phyloP scores from a whole-genome alignment of 2,113 vertebrate genomes.

The Mugil cephalus region DNA sequence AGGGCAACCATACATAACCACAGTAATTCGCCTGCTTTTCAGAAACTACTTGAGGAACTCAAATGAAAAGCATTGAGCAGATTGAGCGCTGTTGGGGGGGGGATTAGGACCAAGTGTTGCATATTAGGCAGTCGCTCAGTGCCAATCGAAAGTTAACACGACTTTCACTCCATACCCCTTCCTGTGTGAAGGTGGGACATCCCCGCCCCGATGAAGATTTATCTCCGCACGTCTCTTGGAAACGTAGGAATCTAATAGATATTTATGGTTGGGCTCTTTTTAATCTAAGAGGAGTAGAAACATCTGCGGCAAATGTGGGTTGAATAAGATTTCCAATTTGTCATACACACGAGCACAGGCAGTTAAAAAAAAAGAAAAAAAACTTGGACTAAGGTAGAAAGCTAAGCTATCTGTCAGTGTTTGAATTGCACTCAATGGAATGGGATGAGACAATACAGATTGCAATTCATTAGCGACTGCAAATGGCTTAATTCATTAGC shows the following conservation, averaged over 20 bases:
- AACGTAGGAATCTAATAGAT: conserved; percentile 79
- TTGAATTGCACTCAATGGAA: neutral
- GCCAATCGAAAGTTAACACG: conserved; percentile 62
- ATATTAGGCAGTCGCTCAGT: conserved; percentile 54
- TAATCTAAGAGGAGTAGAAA: conserved; percentile 71
- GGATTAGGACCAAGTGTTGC: conserved; percentile 32
- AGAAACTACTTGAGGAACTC: conserved; percentile 9
- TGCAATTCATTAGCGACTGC: conserved; percentile 20
- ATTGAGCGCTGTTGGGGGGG: neutral
- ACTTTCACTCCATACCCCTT: conserved; percentile 58
- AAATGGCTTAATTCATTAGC: conserved; percentile 29
- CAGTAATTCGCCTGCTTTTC: neutral
- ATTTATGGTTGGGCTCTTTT: conserved; percentile 81
- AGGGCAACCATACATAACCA: neutral
- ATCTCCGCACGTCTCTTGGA: conserved; percentile 57
- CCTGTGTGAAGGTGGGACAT: conserved; percentile 63
- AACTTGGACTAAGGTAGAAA: conserved; percentile 22
- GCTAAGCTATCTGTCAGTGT: conserved; percentile 29
- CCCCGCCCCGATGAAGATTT: conserved; percentile 71
- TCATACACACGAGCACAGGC: conserved; percentile 56
- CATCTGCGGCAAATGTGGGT: conserved; percentile 68
- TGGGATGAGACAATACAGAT: conserved; percentile 12
- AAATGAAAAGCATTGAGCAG: conserved; percentile 3
- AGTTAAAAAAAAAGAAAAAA: conserved; percentile 6
- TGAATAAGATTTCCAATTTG: conserved; percentile 75